Evolutionary conservation across 2,113 vertebrate species (phyloP), one percentile per base, ranked within the genome.

Genomic region (Trematocara macrostoma): DNA sequence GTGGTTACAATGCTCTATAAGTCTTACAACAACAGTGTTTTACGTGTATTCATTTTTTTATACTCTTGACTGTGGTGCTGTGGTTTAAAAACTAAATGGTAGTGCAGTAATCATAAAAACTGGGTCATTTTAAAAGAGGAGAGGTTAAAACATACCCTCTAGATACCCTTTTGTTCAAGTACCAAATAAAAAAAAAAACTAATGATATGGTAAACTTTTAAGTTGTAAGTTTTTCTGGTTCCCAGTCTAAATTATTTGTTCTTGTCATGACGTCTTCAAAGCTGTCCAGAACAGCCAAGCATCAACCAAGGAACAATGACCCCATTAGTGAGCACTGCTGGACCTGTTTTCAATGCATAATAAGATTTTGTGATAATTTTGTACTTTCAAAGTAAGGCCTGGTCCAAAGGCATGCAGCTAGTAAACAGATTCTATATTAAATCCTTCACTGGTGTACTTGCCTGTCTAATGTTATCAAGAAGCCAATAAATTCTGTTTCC

Each of bases 401-500:
- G 74, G 5, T 53, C 34, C 51, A 79, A 83, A 89, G 80, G 78
- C n/a, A 57, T 88, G 83, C 26, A 5, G n/a, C 85, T 81, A 49
- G 56, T 84, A 82, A 87, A 89, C 85, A 78, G 35, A 29, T 20
- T 79, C 80, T 52, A 31, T 56, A 31, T 80, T 83, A 78, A 86
- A 87, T 86, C 76, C 29, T 79, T 89, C 59, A 88, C 76, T 53
- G 20, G n/a, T 69, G 34, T 42, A n/a, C 76, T 84, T 78, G 55
- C 57, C 71, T 89, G 57, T 71, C 52, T 69, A 79, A 82, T 91
- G 34, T 88, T 80, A 83, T 93, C 87, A 90, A 90, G 87, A 64
- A 92, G 59, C 74, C 14, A 87, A 88, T 88, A 89, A 78, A 80
- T 84, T 49, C 23, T 69, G 52, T 88, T 94, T 95, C 93, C 94